Evolutionary conservation across 2,888 invertebrate species (phyloP), one percentile per base, ranked within the genome.

Genomic region (Drosophila picticornis): DNA sequence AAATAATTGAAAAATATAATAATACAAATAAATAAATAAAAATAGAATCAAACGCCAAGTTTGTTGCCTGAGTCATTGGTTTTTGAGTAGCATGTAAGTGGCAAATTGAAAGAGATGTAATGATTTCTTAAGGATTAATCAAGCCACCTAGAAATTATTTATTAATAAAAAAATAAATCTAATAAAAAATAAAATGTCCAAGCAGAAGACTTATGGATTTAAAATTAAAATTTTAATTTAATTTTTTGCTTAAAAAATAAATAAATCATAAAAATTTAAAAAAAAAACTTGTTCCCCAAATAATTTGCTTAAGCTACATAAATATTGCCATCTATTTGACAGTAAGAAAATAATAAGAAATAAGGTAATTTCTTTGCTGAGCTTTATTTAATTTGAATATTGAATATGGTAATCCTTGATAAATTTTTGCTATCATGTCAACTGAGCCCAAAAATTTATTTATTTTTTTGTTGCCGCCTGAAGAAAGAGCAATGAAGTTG

Each of bases 401-500:
- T 5, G 16, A 52, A n/a, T 22, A 22, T 31, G 31, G 46, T 16
- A 29, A 34, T 25, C 36, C 22, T 25, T 31, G 13, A 25, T 25
- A 0, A 16, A 10, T n/a, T 27, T 19, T 65, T 52, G 19, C 36
- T n/a, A 29, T 27, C 22, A 7, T 22, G n/a, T 32, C 40, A 59
- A 38, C 19, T 40, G 31, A 16, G 38, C 16, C 11, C n/a, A 60
- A 46, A 10, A 19, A 25, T 36, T 0, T 16, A 19, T 19, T 7
- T 25, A n/a, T 11, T 38, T 40, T 52, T 32, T 22, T n/a, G 29
- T 32, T 7, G 11, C 10, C 2, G 56, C 40, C 43, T 31, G 6
- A 55, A 38, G 55, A 68, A 66, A 66, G 56, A 19, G 27, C 57
- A 40, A 36, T 22, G 50, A 57, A 68, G 48, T 61, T 62, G 32